These are phyloP conservation scores for Orchestia grillus DNA, from an alignment of 1,140 invertebrate species.

Conservation along the genomic window DNA sequence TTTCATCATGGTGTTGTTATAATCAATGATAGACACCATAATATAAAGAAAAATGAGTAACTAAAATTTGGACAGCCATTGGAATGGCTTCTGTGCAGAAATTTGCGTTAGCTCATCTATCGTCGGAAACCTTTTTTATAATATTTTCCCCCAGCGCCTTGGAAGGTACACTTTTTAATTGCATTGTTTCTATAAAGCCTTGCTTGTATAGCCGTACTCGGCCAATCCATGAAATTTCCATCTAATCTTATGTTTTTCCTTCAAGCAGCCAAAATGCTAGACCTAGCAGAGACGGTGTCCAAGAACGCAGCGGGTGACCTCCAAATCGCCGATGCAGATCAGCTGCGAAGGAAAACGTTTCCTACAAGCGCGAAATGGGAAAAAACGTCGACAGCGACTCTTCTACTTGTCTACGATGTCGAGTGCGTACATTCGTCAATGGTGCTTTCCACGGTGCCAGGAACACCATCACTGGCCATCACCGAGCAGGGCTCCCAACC, in stretches of 20 bases:
- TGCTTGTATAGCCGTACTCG: not conserved
- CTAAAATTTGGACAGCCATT: not conserved
- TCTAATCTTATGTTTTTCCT: not conserved
- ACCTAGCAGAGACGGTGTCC: not conserved
- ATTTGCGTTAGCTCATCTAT: not conserved
- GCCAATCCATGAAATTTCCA: not conserved
- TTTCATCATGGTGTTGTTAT: not conserved
- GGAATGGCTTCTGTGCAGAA: not conserved
- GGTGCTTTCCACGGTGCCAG: conserved; percentile 35
- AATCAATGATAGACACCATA: not conserved
- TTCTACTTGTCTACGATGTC: conserved; percentile 53
- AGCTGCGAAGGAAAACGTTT: conserved; percentile 21
- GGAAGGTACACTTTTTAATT: not conserved
- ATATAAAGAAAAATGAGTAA: not conserved
- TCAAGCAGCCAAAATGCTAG: not conserved
- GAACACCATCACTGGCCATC: conserved; percentile 38
- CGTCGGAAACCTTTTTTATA: not conserved
- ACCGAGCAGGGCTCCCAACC: conserved; percentile 34
- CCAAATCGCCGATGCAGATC: conserved; percentile 39
- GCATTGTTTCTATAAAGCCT: not conserved
- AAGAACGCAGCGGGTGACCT: conserved; percentile 7
- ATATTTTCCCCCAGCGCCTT: not conserved
- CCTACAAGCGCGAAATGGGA: conserved; percentile 12
- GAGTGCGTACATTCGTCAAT: conserved; percentile 54
- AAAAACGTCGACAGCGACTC: conserved; percentile 46